A percentile compares a stretch with the other conserved stretches of the same genome.
Conservation (phyloP, 2,888 invertebrate genomes). For the Osmoderma eremita region DNA sequence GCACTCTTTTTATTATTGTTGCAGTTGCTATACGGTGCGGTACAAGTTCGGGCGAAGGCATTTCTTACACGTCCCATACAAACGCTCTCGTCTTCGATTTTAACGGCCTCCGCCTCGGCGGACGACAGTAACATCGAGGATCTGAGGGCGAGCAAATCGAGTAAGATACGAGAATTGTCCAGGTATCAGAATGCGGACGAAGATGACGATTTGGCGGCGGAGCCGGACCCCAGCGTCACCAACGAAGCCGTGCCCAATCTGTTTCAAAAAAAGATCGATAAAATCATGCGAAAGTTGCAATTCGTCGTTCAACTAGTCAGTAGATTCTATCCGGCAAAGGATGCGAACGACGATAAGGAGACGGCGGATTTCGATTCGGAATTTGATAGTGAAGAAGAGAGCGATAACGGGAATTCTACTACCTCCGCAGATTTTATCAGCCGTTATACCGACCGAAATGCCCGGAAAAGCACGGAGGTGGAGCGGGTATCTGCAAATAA, state of each 20-base stretch:
- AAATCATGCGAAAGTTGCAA: conserved; percentile 47
- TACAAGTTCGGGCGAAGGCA: conserved; percentile 28
- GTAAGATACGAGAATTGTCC: conserved; percentile 16
- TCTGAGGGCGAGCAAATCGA: conserved; percentile 8
- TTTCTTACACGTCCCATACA: conserved; percentile 30
- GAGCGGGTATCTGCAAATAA: not conserved
- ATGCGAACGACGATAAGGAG: conserved; percentile 2
- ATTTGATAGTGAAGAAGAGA: conserved; percentile 14
- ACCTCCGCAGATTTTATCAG: not conserved
- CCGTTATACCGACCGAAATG: not conserved
- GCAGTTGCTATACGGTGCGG: conserved; percentile 21
- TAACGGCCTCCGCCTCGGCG: conserved; percentile 5
- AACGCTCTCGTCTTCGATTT: conserved; percentile 24
- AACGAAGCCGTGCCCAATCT: conserved; percentile 44
- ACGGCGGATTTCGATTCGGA: conserved; percentile 35
- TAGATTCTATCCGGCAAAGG: conserved; percentile 19
- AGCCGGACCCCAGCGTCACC: not conserved
- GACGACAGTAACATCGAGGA: conserved; percentile 33
- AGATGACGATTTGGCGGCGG: conserved; percentile 17
- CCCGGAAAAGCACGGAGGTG: not conserved
- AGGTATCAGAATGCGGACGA: conserved; percentile 19
- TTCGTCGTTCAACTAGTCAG: conserved; percentile 41
- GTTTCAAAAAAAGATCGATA: conserved; percentile 47
- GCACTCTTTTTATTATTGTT: not conserved
- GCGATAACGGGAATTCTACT: conserved; percentile 3